Evolutionary conservation across 2,113 vertebrate genomes (phyloP).

Genomic region (Ellobius talpinus): DNA sequence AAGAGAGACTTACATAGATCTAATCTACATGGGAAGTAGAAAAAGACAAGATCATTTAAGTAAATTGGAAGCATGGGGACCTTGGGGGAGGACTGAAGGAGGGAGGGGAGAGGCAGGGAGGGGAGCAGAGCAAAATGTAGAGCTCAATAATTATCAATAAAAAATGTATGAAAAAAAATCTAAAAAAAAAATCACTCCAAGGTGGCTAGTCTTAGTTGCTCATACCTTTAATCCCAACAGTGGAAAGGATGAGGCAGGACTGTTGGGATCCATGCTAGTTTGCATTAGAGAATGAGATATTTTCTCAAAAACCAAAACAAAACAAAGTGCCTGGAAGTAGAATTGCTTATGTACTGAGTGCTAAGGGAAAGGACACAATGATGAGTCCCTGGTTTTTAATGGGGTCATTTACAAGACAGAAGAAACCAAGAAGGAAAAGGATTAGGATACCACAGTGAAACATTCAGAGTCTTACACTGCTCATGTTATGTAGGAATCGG

Average conservation of each 20-base stretch:
- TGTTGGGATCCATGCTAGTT: not conserved
- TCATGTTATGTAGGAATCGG: not conserved
- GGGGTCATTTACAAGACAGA: not conserved
- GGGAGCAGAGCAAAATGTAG: too few relatives aligned
- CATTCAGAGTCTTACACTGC: not conserved
- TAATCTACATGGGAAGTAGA: too few relatives aligned
- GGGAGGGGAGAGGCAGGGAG: too few relatives aligned
- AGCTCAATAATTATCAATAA: too few relatives aligned
- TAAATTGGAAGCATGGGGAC: too few relatives aligned
- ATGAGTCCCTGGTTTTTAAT: not conserved
- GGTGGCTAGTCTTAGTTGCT: not conserved
- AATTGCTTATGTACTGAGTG: slow-evolving; percentile 17
- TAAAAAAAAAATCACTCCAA: not conserved
- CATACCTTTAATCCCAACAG: not conserved
- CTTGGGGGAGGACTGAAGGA: too few relatives aligned
- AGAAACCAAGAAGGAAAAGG: not conserved
- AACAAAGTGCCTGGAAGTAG: not conserved
- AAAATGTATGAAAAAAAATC: not conserved
- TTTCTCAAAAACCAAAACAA: not conserved
- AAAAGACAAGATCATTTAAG: too few relatives aligned
- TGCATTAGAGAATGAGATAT: not conserved
- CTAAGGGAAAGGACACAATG: not conserved
- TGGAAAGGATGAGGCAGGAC: not conserved
- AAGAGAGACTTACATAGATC: too few relatives aligned
- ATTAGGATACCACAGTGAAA: not conserved